These are phyloP conservation scores for Parapsyche elsis DNA, from an alignment of 1,140 invertebrate genomes.

Conservation along the genomic window DNA sequence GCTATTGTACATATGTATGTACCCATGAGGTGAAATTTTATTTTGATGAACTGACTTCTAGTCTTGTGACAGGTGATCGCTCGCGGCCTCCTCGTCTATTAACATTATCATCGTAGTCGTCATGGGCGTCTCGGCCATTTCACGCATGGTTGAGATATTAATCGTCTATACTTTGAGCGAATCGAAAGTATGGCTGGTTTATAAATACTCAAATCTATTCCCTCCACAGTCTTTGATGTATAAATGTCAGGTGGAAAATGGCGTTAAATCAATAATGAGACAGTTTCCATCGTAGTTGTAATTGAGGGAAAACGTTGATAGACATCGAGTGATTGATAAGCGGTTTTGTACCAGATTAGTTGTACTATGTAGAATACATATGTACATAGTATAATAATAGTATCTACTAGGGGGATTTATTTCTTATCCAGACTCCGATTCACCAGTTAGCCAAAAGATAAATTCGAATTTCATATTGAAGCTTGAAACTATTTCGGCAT, in stretches of 20 bases:
- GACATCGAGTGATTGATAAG: neutral
- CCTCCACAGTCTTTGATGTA: neutral
- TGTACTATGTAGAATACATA: too few relatives aligned
- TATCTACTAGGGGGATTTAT: too few relatives aligned
- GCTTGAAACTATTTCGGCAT: too few relatives aligned
- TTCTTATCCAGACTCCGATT: too few relatives aligned
- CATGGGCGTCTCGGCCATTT: constrained; percentile 31
- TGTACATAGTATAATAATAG: too few relatives aligned
- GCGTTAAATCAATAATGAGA: neutral
- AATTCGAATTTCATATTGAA: too few relatives aligned
- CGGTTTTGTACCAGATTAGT: too few relatives aligned
- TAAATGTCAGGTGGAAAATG: neutral
- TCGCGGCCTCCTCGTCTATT: neutral
- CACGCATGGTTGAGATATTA: constrained; percentile 24
- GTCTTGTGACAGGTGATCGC: constrained; percentile 29
- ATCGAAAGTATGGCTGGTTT: neutral
- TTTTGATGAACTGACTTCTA: neutral
- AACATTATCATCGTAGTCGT: constrained; percentile 12
- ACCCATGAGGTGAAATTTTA: too few relatives aligned
- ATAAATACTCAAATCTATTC: neutral
- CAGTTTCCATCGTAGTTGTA: neutral
- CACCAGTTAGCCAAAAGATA: too few relatives aligned
- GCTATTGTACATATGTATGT: too few relatives aligned
- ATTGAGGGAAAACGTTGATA: neutral
- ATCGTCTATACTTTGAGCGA: neutral